Percentiles rank a stretch among this genome's conserved stretches.
Conservation (phyloP, 2,113 vertebrate genomes). For the Alethe diademata region DNA sequence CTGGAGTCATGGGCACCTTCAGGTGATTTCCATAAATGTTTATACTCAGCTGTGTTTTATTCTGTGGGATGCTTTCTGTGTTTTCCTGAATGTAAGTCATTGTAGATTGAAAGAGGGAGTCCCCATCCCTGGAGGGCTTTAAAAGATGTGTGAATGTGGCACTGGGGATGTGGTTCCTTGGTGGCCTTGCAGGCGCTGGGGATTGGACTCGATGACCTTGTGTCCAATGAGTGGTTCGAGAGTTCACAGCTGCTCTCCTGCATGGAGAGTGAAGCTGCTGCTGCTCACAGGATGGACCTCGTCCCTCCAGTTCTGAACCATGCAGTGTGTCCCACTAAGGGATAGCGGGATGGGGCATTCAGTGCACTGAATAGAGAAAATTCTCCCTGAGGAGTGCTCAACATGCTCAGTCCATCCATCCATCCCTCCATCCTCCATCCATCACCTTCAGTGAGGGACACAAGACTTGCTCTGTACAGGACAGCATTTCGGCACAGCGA, state of each 20-base stretch:
- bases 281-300: neutral
- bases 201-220: too few species aligned
- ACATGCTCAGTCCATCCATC: neutral
- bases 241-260: neutral
- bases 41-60: neutral
- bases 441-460: accelerated
- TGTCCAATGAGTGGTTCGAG: neutral
- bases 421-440: neutral
- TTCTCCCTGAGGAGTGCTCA: accelerated
- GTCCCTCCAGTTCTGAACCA: neutral
- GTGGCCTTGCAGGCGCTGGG: neutral
- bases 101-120: neutral
- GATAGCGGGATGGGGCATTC: accelerated
- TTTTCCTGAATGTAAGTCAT: neutral
- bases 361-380: too few species aligned
- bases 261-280: neutral
- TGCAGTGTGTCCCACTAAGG: accelerated
- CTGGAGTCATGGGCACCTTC: neutral
- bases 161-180: neutral
- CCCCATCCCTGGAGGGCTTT: too few species aligned
- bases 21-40: neutral
- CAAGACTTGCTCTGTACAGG: accelerated
- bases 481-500: accelerated
- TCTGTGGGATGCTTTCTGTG: neutral
- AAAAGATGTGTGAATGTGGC: neutral